These are phyloP conservation scores for Numenius arquata DNA, from an alignment of 2,113 vertebrate genomes.

Conservation along the genomic window DNA sequence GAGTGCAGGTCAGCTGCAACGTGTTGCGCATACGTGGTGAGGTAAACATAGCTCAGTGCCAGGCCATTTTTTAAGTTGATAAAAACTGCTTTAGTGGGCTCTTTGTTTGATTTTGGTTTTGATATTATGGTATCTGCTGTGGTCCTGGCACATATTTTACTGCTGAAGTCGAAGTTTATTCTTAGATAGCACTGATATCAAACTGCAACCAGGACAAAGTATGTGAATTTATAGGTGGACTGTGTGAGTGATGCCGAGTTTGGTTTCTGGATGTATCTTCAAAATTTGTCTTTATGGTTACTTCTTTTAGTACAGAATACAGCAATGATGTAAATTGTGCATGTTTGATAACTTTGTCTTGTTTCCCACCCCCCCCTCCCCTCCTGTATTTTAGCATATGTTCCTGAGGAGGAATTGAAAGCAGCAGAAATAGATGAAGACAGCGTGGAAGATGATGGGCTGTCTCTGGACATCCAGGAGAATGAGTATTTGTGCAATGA, in stretches of 20 bases:
- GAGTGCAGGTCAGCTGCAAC: background rate
- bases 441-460: slow-evolving; percentile 86
- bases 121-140: background rate
- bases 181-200: background rate
- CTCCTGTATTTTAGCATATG: slow-evolving; percentile 87
- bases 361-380: background rate
- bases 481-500: slow-evolving; percentile 88
- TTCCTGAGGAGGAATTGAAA: slow-evolving; percentile 95
- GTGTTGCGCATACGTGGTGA: background rate
- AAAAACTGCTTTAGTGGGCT: background rate
- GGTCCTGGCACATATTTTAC: slow-evolving; percentile 7
- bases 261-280: background rate
- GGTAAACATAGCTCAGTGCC: background rate
- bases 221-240: background rate
- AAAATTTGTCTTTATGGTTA: slow-evolving; percentile 3
- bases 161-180: slow-evolving; percentile 26
- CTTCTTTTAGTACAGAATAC: background rate
- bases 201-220: background rate
- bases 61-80: background rate
- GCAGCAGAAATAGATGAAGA: slow-evolving; percentile 87
- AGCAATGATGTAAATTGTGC: background rate
- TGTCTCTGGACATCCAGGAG: slow-evolving; percentile 88
- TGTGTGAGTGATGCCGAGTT: background rate
- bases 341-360: slow-evolving; percentile 10
- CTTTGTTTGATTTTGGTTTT: slow-evolving; percentile 23